Evolutionary conservation across 2,888 invertebrate species (phyloP).

Genomic region (Eupithecia vulgata): DNA sequence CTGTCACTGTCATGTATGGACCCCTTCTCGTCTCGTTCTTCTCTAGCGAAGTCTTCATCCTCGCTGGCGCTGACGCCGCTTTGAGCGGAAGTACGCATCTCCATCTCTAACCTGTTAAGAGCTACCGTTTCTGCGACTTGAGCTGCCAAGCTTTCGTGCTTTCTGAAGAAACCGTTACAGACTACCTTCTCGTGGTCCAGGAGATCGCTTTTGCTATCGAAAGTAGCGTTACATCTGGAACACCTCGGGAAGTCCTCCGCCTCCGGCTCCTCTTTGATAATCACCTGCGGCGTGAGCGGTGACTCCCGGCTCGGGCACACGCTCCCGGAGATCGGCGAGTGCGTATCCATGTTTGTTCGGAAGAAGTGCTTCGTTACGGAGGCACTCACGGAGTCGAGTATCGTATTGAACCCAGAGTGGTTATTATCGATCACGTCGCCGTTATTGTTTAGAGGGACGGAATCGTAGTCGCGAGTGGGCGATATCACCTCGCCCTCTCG

Average conservation of each 20-base stretch:
- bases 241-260: slow-evolving; percentile 79
- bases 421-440: slow-evolving; percentile 71
- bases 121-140: slow-evolving; percentile 88
- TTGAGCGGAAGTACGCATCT: slow-evolving; percentile 78
- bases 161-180: slow-evolving; percentile 83
- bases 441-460: slow-evolving; percentile 68
- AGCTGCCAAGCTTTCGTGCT: slow-evolving; percentile 90
- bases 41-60: slow-evolving; percentile 84
- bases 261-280: slow-evolving; percentile 73
- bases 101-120: slow-evolving; percentile 80
- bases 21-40: slow-evolving; percentile 81
- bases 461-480: slow-evolving; percentile 60
- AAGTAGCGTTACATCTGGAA: slow-evolving; percentile 84
- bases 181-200: slow-evolving; percentile 89
- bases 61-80: slow-evolving; percentile 84
- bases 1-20: slow-evolving; percentile 86
- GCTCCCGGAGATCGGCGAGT: slow-evolving; percentile 82
- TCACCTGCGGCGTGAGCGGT: slow-evolving; percentile 60
- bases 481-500: slow-evolving; percentile 58
- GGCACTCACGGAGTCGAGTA: slow-evolving; percentile 89
- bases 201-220: slow-evolving; percentile 84
- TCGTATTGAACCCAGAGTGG: slow-evolving; percentile 87
- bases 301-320: slow-evolving; percentile 71
- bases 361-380: slow-evolving; percentile 90
- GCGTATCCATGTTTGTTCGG: slow-evolving; percentile 87